These are phyloP conservation scores for Lynx canadensis DNA, from an alignment of 2,113 vertebrate species.

Conservation along the genomic window DNA sequence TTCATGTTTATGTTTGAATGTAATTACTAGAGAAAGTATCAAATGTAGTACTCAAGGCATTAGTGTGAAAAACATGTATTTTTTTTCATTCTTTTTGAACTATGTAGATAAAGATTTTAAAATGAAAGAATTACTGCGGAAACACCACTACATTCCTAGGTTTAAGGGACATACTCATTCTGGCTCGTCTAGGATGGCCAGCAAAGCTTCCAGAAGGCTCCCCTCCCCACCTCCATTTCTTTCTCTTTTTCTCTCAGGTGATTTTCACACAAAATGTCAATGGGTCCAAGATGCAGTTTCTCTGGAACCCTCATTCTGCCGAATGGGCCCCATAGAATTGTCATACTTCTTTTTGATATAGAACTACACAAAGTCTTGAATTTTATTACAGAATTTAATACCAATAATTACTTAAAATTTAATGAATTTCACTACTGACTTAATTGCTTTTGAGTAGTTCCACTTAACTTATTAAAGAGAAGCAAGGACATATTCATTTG, in stretches of 20 bases:
- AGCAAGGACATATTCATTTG: constrained; percentile 88
- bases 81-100: constrained; percentile 16
- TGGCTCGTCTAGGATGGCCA: neutral
- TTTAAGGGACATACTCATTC: neutral
- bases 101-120: constrained; percentile 54
- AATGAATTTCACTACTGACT: constrained; percentile 88
- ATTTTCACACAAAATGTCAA: neutral
- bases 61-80: neutral
- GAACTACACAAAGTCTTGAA: constrained; percentile 77
- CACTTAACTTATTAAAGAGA: constrained; percentile 89
- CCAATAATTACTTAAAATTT: constrained; percentile 89
- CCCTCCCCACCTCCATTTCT: neutral
- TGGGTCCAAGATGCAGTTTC: neutral
- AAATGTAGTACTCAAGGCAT: neutral
- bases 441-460: constrained; percentile 88
- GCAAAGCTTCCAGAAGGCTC: neutral
- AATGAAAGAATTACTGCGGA: constrained; percentile 41
- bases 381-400: constrained; percentile 87
- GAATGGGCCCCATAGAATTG: constrained; percentile 59
- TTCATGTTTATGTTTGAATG: neutral
- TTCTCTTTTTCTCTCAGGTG: neutral
- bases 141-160: neutral
- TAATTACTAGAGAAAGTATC: neutral
- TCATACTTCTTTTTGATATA: constrained; percentile 77
- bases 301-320: constrained; percentile 45